Evolutionary conservation across 2,797 vertebrate genomes (phyloP), one percentile per base, ranked within the genome.

Genomic region (Parauchenoglanis ngamensis): DNA sequence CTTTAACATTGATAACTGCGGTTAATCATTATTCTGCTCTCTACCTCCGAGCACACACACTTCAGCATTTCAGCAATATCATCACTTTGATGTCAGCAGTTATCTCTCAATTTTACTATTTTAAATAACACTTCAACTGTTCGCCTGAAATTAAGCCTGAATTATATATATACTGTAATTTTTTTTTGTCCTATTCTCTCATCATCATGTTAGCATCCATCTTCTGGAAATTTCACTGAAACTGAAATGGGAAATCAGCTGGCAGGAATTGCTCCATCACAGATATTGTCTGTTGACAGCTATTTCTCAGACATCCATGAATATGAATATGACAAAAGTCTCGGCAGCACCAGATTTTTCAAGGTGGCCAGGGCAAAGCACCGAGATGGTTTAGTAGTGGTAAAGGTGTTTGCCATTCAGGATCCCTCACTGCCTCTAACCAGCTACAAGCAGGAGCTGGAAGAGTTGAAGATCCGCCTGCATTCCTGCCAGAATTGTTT

Each of bases 281-380:
- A 99, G 96, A 99, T 99, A 92, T 95, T 99, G 25, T 98, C 98
- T 0, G 98, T 99, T 87, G 98, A 99, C 95, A 99, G 98, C 91
- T 98, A 99, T 93, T 99, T 99, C 94, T 99, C 98, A 0, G 98
- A 99, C 92, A 98, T 99, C 92, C 97, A 98, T 63, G 98, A 99
- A 93, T 98, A 97, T 67, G 98, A 99, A 87, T 99, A 99, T 59
- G 98, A 99, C 89, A 98, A 97, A 93, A 99, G 98, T 89, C 94
- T 99, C 90, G 98, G 98, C 73, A 99, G 98, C 91, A 99, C 98
- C 0, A 96, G 98, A 4, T 99, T 99, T 94, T 99, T 99, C 92
- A 99, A 99, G 92, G 98, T 99, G 85, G 98, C 98, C 11, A 95
- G 98, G 3, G 97, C 98, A 17, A 98, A 98, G 90, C 98, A 99